These are phyloP conservation scores for Ctenopoma kingsleyae DNA, from an alignment of 2,797 vertebrate species.

Conservation along the genomic window DNA sequence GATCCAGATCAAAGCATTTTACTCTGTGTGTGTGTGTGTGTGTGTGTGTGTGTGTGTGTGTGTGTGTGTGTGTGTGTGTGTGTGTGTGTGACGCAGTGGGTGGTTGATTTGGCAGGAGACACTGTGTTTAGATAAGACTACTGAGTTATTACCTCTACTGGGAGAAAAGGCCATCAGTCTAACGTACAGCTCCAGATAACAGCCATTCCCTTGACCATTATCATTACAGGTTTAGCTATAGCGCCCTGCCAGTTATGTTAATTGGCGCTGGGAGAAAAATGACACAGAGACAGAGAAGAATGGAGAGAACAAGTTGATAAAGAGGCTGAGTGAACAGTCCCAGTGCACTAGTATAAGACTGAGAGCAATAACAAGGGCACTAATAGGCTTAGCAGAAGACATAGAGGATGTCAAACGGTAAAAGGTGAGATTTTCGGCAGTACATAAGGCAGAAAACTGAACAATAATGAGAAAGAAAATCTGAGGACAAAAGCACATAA, in stretches of 20 bases:
- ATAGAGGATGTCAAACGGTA: slow-evolving; percentile 28
- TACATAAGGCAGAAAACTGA: slow-evolving; percentile 20
- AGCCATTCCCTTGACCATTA: slow-evolving; percentile 64
- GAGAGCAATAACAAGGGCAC: slow-evolving; percentile 27
- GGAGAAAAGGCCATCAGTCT: slow-evolving; percentile 61
- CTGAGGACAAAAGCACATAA: slow-evolving; percentile 12
- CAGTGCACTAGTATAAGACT: slow-evolving; percentile 7
- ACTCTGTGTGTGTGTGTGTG: slow-evolving; percentile 10
- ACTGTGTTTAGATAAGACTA: slow-evolving; percentile 61
- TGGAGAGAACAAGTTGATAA: slow-evolving; percentile 48
- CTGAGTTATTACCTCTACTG: slow-evolving; percentile 62
- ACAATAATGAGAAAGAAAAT: slow-evolving; percentile 13
- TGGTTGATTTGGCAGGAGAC: slow-evolving; percentile 29
- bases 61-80: not conserved
- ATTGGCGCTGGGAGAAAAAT: slow-evolving; percentile 62
- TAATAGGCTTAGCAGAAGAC: slow-evolving; percentile 48
- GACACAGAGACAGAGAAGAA: slow-evolving; percentile 39
- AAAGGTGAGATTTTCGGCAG: slow-evolving; percentile 39
- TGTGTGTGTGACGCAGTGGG: slow-evolving; percentile 6
- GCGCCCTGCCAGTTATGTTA: slow-evolving; percentile 59
- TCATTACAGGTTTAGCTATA: slow-evolving; percentile 62
- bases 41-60: not conserved
- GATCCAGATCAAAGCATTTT: slow-evolving; percentile 73
- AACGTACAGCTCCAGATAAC: slow-evolving; percentile 57
- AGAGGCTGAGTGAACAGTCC: slow-evolving; percentile 21